A percentile compares a stretch with the other conserved stretches of the same genome.
Evolutionary conservation across 2,797 vertebrate species (phyloP).

Genomic region (Enteromius mattozi): DNA sequence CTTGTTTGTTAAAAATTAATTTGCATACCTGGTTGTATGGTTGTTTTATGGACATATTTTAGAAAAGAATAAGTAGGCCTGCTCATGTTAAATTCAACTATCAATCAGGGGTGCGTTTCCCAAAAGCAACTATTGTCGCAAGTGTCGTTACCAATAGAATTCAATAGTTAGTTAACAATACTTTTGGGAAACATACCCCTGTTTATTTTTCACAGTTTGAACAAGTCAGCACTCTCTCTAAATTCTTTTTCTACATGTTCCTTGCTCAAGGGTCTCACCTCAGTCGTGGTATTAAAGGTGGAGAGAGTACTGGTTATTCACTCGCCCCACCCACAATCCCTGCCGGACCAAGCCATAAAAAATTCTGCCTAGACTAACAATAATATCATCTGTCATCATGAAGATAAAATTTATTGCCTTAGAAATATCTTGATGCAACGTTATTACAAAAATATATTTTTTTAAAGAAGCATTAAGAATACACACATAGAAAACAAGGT

Average conservation of each 20-base stretch:
- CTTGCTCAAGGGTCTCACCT: no score
- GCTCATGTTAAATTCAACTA: neutral
- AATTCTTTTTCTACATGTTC: neutral
- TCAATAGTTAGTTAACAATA: no score
- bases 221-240: neutral
- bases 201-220: neutral
- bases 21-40: neutral
- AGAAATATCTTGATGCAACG: neutral
- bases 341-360: neutral
- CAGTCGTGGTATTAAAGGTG: no score
- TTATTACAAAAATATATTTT: no score
- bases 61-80: neutral
- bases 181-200: no score
- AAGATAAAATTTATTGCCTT: neutral
- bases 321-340: no score
- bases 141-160: no score
- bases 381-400: neutral
- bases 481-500: conserved; percentile 8
- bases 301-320: no score
- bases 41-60: neutral
- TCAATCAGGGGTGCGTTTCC: neutral
- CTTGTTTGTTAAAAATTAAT: neutral
- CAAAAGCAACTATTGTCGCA: no score
- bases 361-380: neutral
- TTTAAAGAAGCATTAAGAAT: neutral